Percentiles rank a stretch among this genome's conserved stretches.
Conservation (phyloP, 2,888 invertebrate genomes). For the Eupithecia centaureata region DNA sequence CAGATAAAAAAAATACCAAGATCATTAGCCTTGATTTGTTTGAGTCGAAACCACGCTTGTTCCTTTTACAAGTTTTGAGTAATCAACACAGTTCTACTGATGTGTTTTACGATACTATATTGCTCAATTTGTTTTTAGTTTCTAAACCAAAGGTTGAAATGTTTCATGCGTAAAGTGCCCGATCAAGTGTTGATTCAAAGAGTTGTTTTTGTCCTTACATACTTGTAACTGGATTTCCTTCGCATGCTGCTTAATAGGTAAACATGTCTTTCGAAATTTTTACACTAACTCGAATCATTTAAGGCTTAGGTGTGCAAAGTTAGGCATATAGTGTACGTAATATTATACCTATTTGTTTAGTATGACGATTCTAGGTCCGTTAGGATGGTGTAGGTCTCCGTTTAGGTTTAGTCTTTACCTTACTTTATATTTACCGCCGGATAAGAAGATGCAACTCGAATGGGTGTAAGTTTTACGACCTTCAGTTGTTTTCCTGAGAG, state of each 20-base stretch:
- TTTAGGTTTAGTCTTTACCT: neutral
- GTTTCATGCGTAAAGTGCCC: conserved; percentile 17
- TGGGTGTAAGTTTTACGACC: too few species aligned
- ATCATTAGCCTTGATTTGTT: conserved; percentile 44
- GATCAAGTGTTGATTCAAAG: conserved; percentile 9
- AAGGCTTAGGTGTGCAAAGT: neutral
- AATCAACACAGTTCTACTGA: conserved; percentile 26
- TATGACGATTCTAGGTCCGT: neutral
- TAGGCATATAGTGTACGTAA: neutral
- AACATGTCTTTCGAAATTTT: conserved; percentile 33
- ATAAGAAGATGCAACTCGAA: too few species aligned
- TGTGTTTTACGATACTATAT: conserved; percentile 23
- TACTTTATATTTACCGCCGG: too few species aligned
- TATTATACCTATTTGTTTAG: neutral
- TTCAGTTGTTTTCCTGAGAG: too few species aligned
- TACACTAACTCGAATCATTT: conserved; percentile 30
- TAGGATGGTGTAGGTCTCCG: too few species aligned
- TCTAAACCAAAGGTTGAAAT: conserved; percentile 10
- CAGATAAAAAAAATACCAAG: conserved; percentile 36
- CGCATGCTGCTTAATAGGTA: conserved; percentile 25
- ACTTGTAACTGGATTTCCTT: conserved; percentile 32
- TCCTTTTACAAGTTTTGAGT: conserved; percentile 31
- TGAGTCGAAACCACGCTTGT: conserved; percentile 39
- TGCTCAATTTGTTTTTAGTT: conserved; percentile 6
- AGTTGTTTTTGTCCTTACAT: conserved; percentile 23